Evolutionary conservation across 1,140 invertebrate genomes (phyloP), one percentile per base, ranked within the genome.

Genomic region (Chymomyza costata): DNA sequence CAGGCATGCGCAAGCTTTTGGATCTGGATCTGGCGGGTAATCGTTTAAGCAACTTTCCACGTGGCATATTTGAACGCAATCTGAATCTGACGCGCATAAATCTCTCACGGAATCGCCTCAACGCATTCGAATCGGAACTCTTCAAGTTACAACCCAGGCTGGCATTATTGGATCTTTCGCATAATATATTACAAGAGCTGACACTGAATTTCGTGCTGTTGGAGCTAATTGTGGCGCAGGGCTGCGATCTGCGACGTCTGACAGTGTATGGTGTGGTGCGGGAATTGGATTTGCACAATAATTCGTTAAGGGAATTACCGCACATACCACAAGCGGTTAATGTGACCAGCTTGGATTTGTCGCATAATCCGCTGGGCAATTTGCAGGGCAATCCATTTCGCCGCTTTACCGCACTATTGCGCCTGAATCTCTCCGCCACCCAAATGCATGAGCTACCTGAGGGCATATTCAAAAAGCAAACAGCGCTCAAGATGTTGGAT

Each of bases 241-340:
- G 76, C 28, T 84, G 82, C 41, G 82, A 84, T 45, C 32, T 84
- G 54, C 44, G 82, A 1, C 61, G 70, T 1, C 14, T 84, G 7
- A 82, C 78, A 0, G 53, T 83, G 0, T 76, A 69, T 10, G 82
- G 76, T 1, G 45, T 60, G 8, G 45, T 84, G 6, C 30, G 41
- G 8, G 82, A 84, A 10, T 34, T 84, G 15, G 82, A 84, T 19
- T 56, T 84, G 52, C 82, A 70, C 2, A 84, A 84, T n/a, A 84
- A 84, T 50, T 84, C 82, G 0, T 30, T 84, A n/a, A 34, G 65
- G 3, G 82, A 84, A 18, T 25, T 84, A 44, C 82, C 82, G 2
- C 82, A 81, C 32, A 61, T 84, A 21, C 65, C 82, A 3, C 59
- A 65, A 46, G 76, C 82, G 0, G 46, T 39, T 8, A 84, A 84